Evolutionary conservation across 2,888 invertebrate genomes (phyloP).

Genomic region (Acholoe squamosa): DNA sequence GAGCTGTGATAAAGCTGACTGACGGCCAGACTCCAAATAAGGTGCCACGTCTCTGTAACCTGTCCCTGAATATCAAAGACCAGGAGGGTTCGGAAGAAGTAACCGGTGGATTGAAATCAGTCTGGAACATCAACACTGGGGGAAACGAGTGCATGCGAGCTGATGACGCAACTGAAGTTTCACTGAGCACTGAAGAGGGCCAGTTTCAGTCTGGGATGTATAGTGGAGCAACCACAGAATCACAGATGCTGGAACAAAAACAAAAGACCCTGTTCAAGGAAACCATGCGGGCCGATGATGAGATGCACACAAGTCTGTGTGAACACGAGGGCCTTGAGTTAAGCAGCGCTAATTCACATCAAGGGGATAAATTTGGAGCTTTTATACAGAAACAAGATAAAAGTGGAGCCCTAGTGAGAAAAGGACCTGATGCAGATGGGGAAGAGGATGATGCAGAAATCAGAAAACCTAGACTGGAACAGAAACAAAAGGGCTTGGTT

Average conservation of each 20-base stretch:
- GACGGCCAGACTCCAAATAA: background rate
- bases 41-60: background rate
- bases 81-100: background rate
- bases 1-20: background rate
- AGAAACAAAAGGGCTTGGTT: background rate
- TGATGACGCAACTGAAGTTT: background rate
- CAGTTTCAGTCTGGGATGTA: background rate
- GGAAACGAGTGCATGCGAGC: background rate
- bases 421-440: background rate
- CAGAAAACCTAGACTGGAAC: background rate
- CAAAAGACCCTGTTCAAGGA: background rate
- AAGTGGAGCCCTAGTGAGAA: background rate
- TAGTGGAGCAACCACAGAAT: background rate
- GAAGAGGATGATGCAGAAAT: background rate
- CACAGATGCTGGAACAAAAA: background rate
- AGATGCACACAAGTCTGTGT: background rate
- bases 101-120: background rate
- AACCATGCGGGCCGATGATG: background rate
- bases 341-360: background rate
- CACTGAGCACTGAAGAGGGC: background rate
- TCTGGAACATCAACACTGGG: background rate
- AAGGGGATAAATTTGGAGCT: background rate
- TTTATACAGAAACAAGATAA: background rate
- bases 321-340: background rate
- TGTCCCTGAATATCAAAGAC: background rate